Evolutionary conservation across 2,888 invertebrate species (phyloP).

Genomic region (Scaeva pyrastri): DNA sequence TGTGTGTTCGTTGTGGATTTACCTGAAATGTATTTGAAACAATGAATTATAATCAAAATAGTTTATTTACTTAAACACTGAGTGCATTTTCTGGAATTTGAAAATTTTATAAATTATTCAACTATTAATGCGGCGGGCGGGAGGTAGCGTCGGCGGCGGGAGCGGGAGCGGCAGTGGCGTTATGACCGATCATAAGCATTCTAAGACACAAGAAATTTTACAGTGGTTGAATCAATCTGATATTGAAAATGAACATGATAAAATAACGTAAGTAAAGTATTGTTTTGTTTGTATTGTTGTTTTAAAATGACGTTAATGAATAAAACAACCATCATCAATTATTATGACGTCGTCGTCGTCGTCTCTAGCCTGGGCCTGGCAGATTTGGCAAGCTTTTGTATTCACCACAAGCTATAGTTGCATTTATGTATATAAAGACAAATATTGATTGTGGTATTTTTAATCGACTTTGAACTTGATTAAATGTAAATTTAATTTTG

Average conservation of each 20-base stretch:
- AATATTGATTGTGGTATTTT: constrained; percentile 23
- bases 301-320: constrained; percentile 24
- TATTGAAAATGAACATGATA: constrained; percentile 60
- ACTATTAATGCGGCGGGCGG: neutral
- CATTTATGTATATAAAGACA: too few relatives aligned
- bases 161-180: neutral
- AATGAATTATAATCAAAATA: neutral
- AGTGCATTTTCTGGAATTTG: neutral
- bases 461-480: constrained; percentile 6
- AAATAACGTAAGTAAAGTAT: constrained; percentile 78
- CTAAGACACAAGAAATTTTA: constrained; percentile 80
- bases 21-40: neutral
- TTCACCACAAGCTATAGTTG: neutral
- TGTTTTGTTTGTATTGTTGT: neutral
- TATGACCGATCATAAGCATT: constrained; percentile 77
- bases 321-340: constrained; percentile 4
- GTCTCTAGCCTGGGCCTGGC: neutral
- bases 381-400: neutral
- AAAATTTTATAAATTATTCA: neutral
- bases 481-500: neutral
- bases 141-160: too few relatives aligned
- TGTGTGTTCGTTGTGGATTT: neutral
- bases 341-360: neutral
- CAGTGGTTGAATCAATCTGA: constrained; percentile 80
- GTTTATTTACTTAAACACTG: neutral